Base-by-base conservation (phyloP, 2,888 invertebrate species). In the Neuroscelio doddi region DNA sequence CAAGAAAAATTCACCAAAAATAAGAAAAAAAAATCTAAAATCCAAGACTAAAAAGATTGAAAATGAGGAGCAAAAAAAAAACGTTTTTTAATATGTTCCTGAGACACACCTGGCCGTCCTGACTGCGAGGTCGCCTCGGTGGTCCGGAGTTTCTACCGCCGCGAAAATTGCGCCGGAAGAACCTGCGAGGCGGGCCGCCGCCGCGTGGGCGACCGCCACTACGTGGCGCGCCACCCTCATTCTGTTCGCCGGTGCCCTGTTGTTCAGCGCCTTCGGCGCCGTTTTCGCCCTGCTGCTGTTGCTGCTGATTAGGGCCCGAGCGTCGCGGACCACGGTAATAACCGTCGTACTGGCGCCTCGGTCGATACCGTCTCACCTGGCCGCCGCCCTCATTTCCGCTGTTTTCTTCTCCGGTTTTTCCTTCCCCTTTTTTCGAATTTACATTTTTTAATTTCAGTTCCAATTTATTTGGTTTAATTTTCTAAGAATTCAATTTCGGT, bases 101-200 rank as follows among this genome's bases (percentile, higher is more conserved):
- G n/a, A n/a, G n/a, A n/a, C 24, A 3, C 1, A 81, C 85, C 81
- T 85, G 84, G 64, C 83, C 84, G 73, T 88, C 88, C 78, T 88
- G 87, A 71, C 87, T 88, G 69, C 87, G 87, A 57, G 87, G 87
- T 70, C 87, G 85, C 67, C 87, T 75, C 24, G 78, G 81, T 58
- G 85, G 84, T 50, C 86, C 86, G 32, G 89, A 86, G 42, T 87
- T 89, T 70, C 90, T 87, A 72, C 90, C 90, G 42, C 91, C 90
- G 70, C 91, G 90, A 87, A 90, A 91, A 83, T 92, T 92, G 72
- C 91, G 90, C 77, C 91, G 91, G 90, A 90, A 92, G 85, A 90
- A 92, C 77, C 91, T 89, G 78, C 88, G 47, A 75, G 72, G 86
- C 65, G 87, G 86, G 68, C 85, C 82, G 46, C 87, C 86, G 63